These are phyloP conservation scores for Polyodon spathula DNA, from an alignment of 2,113 vertebrate species.

Conservation along the genomic window DNA sequence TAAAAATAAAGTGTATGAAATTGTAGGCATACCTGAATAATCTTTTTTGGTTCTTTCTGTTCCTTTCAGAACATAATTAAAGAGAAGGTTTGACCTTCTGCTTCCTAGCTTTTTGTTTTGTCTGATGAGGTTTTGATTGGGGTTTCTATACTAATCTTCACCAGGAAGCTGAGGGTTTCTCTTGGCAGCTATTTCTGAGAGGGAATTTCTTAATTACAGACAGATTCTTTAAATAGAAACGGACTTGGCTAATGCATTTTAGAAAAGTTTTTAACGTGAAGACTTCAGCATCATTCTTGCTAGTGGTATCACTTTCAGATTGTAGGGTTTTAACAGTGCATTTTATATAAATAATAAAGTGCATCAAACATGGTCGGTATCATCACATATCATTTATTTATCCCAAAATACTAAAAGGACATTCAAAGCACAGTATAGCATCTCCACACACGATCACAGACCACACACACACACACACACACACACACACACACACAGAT, in stretches of 20 bases:
- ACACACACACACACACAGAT: too few species aligned
- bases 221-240: conserved; percentile 5
- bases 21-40: too few species aligned
- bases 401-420: too few species aligned
- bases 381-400: too few species aligned
- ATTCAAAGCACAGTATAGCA: too few species aligned
- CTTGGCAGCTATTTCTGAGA: neutral
- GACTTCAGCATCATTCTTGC: neutral
- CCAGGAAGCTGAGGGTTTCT: neutral
- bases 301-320: too few species aligned
- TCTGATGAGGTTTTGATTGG: neutral
- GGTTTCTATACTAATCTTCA: neutral
- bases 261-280: neutral
- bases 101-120: neutral
- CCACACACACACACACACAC: too few species aligned
- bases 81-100: neutral
- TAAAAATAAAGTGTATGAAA: too few species aligned
- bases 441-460: too few species aligned
- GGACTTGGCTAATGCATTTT: neutral
- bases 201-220: conserved; percentile 1
- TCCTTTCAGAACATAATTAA: neutral
- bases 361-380: too few species aligned
- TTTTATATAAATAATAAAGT: too few species aligned
- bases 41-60: neutral
- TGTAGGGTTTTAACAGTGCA: too few species aligned